Evolutionary conservation across 2,113 vertebrate genomes (phyloP).

Genomic region (Nesospiza acunhae): DNA sequence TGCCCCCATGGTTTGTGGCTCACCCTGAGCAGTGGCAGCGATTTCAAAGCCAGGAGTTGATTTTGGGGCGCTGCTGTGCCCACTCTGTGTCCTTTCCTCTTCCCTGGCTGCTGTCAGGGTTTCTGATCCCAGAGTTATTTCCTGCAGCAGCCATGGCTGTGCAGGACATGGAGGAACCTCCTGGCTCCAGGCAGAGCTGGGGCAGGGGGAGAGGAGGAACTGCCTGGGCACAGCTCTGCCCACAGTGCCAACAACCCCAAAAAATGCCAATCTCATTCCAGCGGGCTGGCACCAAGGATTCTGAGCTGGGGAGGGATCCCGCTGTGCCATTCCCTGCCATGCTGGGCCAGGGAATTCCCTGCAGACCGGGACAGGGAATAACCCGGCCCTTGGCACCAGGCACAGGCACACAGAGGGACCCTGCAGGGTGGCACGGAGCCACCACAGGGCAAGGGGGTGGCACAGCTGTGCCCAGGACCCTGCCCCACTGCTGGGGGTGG

Average conservation of each 20-base stretch:
- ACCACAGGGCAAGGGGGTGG: not conserved
- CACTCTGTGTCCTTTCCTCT: rapidly evolving
- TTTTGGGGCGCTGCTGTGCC: not conserved
- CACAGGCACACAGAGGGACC: not conserved
- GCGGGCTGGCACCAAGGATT: rapidly evolving
- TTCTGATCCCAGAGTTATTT: not conserved
- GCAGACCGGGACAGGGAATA: rapidly evolving
- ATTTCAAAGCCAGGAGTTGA: rapidly evolving
- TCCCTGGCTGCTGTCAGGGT: not conserved
- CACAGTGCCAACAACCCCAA: rapidly evolving
- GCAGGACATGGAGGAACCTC: rapidly evolving
- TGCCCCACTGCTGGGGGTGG: rapidly evolving
- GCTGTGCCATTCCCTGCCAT: rapidly evolving
- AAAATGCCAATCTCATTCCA: rapidly evolving
- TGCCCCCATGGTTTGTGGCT: rapidly evolving
- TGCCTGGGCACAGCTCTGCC: not conserved
- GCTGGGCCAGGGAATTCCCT: not conserved
- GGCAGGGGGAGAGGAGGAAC: not conserved
- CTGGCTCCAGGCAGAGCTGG: not conserved
- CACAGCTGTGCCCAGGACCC: not conserved
- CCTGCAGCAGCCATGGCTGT: not conserved
- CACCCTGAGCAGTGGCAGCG: too few species aligned
- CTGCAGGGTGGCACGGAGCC: not conserved
- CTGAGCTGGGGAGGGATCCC: not conserved
- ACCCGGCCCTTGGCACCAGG: not conserved